phyloP scores from a whole-genome alignment of 2,113 vertebrate genomes.

The Oxyura jamaicensis region DNA sequence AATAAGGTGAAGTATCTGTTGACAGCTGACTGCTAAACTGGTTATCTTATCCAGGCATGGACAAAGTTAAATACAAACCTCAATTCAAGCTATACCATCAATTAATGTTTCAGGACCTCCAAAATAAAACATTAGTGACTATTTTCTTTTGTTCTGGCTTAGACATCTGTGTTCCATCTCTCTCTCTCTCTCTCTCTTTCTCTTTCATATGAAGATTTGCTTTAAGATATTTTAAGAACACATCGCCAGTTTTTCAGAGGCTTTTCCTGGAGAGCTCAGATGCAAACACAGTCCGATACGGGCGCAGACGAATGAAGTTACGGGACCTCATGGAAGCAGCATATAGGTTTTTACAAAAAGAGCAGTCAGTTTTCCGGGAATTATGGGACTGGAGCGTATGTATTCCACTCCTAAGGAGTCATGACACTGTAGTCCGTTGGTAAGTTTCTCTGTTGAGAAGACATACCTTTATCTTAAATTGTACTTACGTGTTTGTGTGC shows the following conservation, averaged over 20 bases:
- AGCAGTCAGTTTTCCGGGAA: conserved; percentile 84
- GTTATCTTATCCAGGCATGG: background rate
- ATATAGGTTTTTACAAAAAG: conserved; percentile 88
- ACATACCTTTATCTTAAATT: background rate
- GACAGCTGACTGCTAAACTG: background rate
- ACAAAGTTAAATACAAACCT: background rate
- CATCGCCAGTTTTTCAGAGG: conserved; percentile 93
- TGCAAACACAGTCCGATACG: conserved; percentile 88
- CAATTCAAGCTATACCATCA: background rate
- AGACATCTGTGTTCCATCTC: background rate
- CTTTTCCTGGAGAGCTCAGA: conserved; percentile 94
- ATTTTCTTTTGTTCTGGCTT: background rate
- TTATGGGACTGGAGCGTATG: conserved; percentile 99
- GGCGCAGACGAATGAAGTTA: conserved; percentile 93
- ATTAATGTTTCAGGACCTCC: background rate
- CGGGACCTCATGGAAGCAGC: conserved; percentile 97
- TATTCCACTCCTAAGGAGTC: conserved; percentile 92
- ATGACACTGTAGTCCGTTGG: conserved; percentile 94
- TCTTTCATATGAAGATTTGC: conserved; percentile 84
- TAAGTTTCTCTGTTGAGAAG: conserved; percentile 63
- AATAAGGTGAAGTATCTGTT: background rate
- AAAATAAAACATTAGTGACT: background rate
- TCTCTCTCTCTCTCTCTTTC: background rate
- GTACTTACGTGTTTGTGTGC: background rate
- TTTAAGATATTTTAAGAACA: conserved; percentile 87